Evolutionary conservation across 1,140 invertebrate species (phyloP).

Genomic region (Eufriesea mexicana): DNA sequence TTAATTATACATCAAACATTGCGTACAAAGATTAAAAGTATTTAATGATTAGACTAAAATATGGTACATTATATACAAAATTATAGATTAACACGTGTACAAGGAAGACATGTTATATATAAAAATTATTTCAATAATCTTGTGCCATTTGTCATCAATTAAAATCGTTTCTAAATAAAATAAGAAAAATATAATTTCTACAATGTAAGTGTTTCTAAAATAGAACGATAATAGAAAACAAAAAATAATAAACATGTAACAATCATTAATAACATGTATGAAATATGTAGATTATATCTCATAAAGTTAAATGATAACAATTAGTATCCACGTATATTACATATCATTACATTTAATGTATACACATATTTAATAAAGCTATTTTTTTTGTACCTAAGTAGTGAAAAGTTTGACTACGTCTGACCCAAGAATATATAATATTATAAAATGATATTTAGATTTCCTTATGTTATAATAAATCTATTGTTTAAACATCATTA

Average conservation of each 20-base stretch:
- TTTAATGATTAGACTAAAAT: constrained; percentile 9
- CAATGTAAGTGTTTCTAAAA: background rate
- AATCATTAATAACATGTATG: background rate
- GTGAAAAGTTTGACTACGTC: background rate
- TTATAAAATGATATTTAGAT: constrained; percentile 8
- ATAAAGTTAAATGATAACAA: background rate
- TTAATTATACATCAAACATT: constrained; percentile 13
- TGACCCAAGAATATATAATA: constrained; percentile 1
- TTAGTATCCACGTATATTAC: background rate
- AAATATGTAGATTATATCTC: background rate
- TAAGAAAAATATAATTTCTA: background rate
- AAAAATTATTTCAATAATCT: constrained; percentile 22
- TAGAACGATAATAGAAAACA: background rate
- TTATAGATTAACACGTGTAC: constrained; percentile 13
- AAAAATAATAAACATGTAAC: background rate
- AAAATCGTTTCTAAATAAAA: background rate
- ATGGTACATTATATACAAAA: constrained; percentile 52
- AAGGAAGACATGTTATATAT: constrained; percentile 40
- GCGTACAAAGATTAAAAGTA: constrained; percentile 18
- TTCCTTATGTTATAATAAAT: constrained; percentile 15
- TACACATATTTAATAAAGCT: background rate
- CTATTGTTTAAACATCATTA: constrained; percentile 22
- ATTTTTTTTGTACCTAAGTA: background rate
- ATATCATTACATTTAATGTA: too few relatives aligned
- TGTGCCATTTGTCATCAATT: constrained; percentile 15